phyloP scores from a whole-genome alignment of 2,888 invertebrate genomes.

The Galeruca laticollis region DNA sequence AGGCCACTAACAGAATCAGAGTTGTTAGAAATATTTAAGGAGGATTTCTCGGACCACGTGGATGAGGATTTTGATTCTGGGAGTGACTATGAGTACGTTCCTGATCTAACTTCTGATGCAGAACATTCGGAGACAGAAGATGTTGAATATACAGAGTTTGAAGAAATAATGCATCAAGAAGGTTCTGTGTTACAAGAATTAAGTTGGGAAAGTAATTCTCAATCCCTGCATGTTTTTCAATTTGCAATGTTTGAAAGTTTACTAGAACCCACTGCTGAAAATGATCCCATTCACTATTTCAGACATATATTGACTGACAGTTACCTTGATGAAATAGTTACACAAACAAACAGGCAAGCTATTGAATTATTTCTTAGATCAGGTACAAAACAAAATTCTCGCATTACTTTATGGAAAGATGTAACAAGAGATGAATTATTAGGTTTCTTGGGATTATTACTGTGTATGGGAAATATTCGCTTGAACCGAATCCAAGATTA shows the following conservation, averaged over 20 bases:
- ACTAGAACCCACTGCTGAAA: conserved; percentile 8
- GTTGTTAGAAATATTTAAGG: conserved; percentile 24
- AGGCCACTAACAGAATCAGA: conserved; percentile 32
- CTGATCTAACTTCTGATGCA: conserved; percentile 34
- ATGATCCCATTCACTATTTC: conserved; percentile 28
- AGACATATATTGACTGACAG: conserved; percentile 22
- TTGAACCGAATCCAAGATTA: conserved; percentile 19
- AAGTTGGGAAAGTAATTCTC: conserved; percentile 23
- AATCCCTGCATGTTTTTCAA: neutral
- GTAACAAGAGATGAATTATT: conserved; percentile 23
- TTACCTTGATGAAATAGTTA: conserved; percentile 24
- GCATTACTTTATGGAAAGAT: conserved; percentile 21
- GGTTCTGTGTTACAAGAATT: conserved; percentile 12
- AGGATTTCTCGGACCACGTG: conserved; percentile 28
- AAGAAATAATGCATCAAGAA: conserved; percentile 31
- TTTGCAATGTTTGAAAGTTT: conserved; percentile 18
- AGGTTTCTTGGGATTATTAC: conserved; percentile 15
- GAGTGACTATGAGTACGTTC: conserved; percentile 34
- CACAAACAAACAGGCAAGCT: conserved; percentile 25
- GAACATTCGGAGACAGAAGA: conserved; percentile 36
- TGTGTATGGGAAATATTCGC: conserved; percentile 20
- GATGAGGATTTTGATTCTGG: conserved; percentile 34
- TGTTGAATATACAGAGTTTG: conserved; percentile 33
- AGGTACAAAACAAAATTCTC: conserved; percentile 19
- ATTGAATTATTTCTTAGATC: conserved; percentile 30